Percentiles rank a stretch among this genome's conserved stretches.
These are phyloP conservation scores for Thelaira solivaga DNA, from an alignment of 2,888 invertebrate species.

Conservation along the genomic window DNA sequence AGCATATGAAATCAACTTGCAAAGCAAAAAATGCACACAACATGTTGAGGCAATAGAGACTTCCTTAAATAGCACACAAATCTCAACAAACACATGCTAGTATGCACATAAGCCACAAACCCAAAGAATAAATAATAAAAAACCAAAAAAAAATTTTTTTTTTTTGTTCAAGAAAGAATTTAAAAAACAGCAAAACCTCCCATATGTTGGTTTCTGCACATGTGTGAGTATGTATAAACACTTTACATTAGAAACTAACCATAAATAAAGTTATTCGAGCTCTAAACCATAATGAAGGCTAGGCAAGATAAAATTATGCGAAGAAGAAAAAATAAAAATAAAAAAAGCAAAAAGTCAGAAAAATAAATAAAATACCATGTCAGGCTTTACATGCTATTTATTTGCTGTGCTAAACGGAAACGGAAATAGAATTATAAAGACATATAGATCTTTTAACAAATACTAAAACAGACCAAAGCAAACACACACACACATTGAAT, in stretches of 20 bases:
- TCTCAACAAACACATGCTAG: slow-evolving; percentile 53
- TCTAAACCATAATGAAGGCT: slow-evolving; percentile 25
- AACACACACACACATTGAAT: not conserved
- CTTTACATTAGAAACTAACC: not conserved
- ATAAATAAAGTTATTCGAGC: slow-evolving; percentile 28
- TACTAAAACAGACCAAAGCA: too few species aligned
- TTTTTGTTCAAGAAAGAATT: not conserved
- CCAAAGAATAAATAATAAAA: not conserved
- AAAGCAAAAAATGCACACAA: slow-evolving; percentile 21
- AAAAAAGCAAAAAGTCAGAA: not conserved
- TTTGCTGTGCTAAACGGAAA: slow-evolving; percentile 67
- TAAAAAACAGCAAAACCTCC: not conserved
- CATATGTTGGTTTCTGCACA: not conserved
- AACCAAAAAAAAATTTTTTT: not conserved
- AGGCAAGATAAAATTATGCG: slow-evolving; percentile 23
- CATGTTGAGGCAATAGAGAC: slow-evolving; percentile 32
- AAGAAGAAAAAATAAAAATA: not conserved
- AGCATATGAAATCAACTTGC: slow-evolving; percentile 48
- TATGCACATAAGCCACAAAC: not conserved
- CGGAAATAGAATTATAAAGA: slow-evolving; percentile 74
- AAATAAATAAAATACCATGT: not conserved
- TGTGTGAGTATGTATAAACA: not conserved
- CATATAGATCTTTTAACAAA: slow-evolving; percentile 63
- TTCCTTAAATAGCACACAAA: slow-evolving; percentile 25
- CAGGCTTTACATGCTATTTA: slow-evolving; percentile 29